These are phyloP conservation scores for Diadumene lineata DNA, from an alignment of 92 coral and sea anemone genomes.

Conservation along the genomic window DNA sequence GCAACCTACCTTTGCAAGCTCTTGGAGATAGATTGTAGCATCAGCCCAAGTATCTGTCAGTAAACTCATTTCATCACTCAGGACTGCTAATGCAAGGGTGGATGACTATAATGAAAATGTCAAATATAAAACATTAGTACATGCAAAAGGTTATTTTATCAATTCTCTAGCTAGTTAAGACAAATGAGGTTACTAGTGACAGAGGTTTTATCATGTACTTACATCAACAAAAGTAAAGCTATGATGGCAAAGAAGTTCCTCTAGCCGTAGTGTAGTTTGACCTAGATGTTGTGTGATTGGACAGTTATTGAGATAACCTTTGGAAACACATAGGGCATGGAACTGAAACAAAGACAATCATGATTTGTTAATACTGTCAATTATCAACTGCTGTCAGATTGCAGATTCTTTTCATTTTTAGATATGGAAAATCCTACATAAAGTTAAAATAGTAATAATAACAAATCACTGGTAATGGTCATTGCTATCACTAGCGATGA, in stretches of 20 bases:
- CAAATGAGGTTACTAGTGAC: too few species aligned
- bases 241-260: constrained; percentile 64
- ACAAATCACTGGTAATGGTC: too few species aligned
- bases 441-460: too few species aligned
- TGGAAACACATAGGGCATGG: constrained; percentile 84
- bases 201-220: background rate
- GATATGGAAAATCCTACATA: background rate
- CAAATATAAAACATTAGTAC: background rate
- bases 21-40: constrained; percentile 57
- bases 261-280: constrained; percentile 59
- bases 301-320: constrained; percentile 83
- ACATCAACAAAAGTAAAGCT: constrained; percentile 54
- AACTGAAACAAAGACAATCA: constrained; percentile 50
- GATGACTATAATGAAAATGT: constrained; percentile 43
- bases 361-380: background rate
- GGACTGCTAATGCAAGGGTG: constrained; percentile 59
- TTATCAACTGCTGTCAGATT: too few species aligned
- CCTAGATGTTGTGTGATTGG: constrained; percentile 74
- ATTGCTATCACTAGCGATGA: too few species aligned
- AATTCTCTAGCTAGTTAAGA: too few species aligned
- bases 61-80: constrained; percentile 55
- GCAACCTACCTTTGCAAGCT: constrained; percentile 50
- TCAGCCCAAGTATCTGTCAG: constrained; percentile 58
- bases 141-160: background rate
- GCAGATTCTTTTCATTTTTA: background rate